Evolutionary conservation across 2,797 vertebrate species (phyloP), one percentile per base, ranked within the genome.

Genomic region (Lacerta viridis): DNA sequence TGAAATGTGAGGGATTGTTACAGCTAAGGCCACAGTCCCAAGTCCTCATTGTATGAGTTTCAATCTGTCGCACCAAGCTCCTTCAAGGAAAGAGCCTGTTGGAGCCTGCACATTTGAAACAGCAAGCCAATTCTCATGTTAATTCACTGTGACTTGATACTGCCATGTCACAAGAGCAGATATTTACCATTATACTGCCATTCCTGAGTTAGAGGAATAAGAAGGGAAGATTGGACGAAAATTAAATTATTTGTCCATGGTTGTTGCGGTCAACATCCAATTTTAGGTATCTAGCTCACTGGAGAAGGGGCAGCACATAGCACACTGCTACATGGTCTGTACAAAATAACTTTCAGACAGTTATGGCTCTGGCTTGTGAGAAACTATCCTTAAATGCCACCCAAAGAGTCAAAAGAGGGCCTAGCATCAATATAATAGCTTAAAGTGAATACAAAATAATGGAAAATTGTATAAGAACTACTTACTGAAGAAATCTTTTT

Each of bases 401-500:
- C 78, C 72, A 79, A 85, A 90, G 64, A 0, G 7, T 29, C 71
- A 85, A 2, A n/a, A 17, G 25, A 0, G 50, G 43, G 64, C 6
- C 82, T 87, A 72, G 0, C 7, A 55, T 86, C 69, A 23, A 69
- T 41, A 61, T 59, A 66, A 93, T 39, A 64, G 84, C 43, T 78
- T 75, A 84, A 88, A 93, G 13, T n/a, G 86, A 18, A 83, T 88
- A 66, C 36, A 80, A 83, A 74, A 87, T 64, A 66, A 90, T 59
- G 86, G 92, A 92, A 80, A 68, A 87, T 87, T 86, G 69, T 75
- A 83, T 41, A 69, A 64, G 74, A 39, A 82, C 90, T 97, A 99
- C 99, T 99, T 97, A 99, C 99, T 98, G 97, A 99, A 99, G 97
- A 99, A 99, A 97, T 99, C 99, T 97, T 99, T 99, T 97, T 99